phyloP scores from a whole-genome alignment of 2,888 invertebrate genomes.

The Byasa hedistus region DNA sequence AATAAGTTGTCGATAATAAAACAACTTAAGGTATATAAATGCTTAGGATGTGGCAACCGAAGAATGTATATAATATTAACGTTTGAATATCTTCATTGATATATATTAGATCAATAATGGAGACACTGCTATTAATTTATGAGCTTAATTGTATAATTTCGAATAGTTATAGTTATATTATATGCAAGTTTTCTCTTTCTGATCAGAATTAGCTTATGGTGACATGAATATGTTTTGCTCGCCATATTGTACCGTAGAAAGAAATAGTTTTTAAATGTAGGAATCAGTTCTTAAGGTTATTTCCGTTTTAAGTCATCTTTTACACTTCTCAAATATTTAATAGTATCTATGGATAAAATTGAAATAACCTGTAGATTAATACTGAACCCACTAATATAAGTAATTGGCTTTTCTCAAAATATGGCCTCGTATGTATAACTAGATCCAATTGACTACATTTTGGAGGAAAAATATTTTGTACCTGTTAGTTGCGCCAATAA shows the following conservation, averaged over 20 bases:
- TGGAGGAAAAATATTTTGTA: conserved; percentile 60
- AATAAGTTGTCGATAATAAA: conserved; percentile 6
- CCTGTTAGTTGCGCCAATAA: conserved; percentile 72
- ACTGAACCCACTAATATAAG: conserved; percentile 50
- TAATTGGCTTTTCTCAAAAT: conserved; percentile 56
- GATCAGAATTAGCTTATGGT: conserved; percentile 60
- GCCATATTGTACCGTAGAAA: conserved; percentile 60
- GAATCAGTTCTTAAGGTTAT: conserved; percentile 54
- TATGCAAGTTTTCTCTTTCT: conserved; percentile 56
- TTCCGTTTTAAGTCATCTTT: conserved; percentile 47
- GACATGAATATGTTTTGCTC: conserved; percentile 61
- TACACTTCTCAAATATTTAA: conserved; percentile 36
- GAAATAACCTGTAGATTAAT: conserved; percentile 53
- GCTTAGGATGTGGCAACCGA: conserved; percentile 6
- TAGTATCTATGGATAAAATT: conserved; percentile 43
- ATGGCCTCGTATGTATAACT: conserved; percentile 51
- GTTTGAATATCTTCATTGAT: conserved; percentile 23
- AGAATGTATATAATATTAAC: conserved; percentile 22
- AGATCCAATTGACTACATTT: conserved; percentile 55
- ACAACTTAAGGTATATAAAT: not conserved
- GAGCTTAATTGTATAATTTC: conserved; percentile 45
- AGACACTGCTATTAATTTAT: conserved; percentile 47
- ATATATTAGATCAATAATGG: conserved; percentile 35
- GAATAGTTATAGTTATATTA: conserved; percentile 43
- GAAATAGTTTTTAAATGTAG: conserved; percentile 54